These are phyloP conservation scores for Heterocephalus glaber DNA, from an alignment of 2,113 vertebrate genomes.

Conservation along the genomic window DNA sequence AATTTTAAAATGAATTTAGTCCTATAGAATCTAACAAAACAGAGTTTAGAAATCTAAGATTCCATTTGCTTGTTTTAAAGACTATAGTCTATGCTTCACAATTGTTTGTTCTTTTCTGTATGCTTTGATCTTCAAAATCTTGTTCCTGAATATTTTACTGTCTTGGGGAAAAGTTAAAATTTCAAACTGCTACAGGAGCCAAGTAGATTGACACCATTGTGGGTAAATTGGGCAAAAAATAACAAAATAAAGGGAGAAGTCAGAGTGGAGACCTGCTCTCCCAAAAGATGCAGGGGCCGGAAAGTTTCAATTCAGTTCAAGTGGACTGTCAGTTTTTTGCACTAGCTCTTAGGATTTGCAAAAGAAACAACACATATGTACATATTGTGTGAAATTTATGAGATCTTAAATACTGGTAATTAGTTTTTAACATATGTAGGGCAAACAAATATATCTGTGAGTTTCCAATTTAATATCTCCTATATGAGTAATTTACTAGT, in stretches of 20 bases:
- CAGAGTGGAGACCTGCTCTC: fast-evolving
- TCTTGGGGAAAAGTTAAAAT: not conserved
- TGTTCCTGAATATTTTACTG: not conserved
- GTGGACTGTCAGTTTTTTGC: not conserved
- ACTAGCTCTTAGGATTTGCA: not conserved
- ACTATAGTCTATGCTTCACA: not conserved
- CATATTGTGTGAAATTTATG: not conserved
- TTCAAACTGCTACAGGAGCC: not conserved
- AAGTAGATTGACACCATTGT: not conserved
- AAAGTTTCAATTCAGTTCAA: no score
- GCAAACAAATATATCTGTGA: not conserved
- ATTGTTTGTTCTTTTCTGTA: not conserved
- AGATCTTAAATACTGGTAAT: not conserved
- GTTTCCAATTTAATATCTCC: not conserved
- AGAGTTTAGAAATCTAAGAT: not conserved
- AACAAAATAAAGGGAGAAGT: fast-evolving
- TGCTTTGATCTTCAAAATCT: not conserved
- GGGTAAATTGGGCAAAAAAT: not conserved
- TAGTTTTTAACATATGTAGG: not conserved
- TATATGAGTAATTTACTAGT: not conserved
- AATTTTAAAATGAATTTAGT: not conserved
- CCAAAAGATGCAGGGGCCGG: fast-evolving
- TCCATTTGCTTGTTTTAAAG: not conserved
- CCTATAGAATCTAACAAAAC: not conserved
- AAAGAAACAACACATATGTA: not conserved